These are phyloP conservation scores for Drosophila pseudoobscura DNA, from an alignment of 1,140 invertebrate genomes.

Conservation along the genomic window DNA sequence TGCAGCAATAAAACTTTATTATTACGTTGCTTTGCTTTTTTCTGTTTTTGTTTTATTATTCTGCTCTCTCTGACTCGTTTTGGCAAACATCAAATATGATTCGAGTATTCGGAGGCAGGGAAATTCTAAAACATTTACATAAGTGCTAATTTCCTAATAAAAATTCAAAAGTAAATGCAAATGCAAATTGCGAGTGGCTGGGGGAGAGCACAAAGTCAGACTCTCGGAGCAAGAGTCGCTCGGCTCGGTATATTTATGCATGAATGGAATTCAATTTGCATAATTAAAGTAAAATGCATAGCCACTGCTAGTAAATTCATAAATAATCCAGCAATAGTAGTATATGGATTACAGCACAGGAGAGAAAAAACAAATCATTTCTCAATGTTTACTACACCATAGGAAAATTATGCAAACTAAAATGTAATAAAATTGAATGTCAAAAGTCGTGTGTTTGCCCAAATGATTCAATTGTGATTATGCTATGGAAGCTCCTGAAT, in stretches of 20 bases:
- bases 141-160: conserved; percentile 73
- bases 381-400: conserved; percentile 16
- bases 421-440: conserved; percentile 14
- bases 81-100: conserved; percentile 48
- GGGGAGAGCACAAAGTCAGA: conserved; percentile 17
- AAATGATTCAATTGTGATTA: background rate
- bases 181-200: conserved; percentile 51
- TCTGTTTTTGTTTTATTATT: conserved; percentile 31
- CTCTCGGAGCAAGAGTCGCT: conserved; percentile 28
- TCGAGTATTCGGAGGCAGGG: conserved; percentile 7
- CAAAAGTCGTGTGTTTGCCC: conserved; percentile 3
- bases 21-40: conserved; percentile 1
- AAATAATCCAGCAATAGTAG: conserved; percentile 30
- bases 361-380: conserved; percentile 37
- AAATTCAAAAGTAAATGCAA: conserved; percentile 76
- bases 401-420: conserved; percentile 41
- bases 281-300: conserved; percentile 74
- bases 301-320: conserved; percentile 43
- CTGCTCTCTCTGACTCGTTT: conserved; percentile 22
- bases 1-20: conserved; percentile 13
- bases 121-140: conserved; percentile 54
- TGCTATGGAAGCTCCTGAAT: background rate
- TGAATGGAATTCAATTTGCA: conserved; percentile 73
- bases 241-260: conserved; percentile 60
- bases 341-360: conserved; percentile 27